Percentiles rank a stretch among this genome's conserved stretches.
These are phyloP conservation scores for Cyclina sinensis DNA, from an alignment of 1,140 invertebrate species.

Conservation along the genomic window DNA sequence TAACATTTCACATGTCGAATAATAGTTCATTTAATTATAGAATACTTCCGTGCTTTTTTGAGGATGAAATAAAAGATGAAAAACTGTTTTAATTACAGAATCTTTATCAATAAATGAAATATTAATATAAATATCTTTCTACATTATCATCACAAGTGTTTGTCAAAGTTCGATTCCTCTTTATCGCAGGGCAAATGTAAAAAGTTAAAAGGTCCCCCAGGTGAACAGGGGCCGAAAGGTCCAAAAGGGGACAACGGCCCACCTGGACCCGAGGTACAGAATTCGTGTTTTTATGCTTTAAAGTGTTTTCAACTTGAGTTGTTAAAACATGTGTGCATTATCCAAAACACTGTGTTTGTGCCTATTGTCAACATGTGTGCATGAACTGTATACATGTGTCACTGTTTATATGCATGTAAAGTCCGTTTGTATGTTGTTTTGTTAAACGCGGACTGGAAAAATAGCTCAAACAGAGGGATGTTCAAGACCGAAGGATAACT, in stretches of 20 bases:
- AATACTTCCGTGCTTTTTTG: too few species aligned
- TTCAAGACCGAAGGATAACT: too few species aligned
- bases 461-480: too few species aligned
- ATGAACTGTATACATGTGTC: background rate
- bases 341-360: background rate
- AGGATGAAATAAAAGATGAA: too few species aligned
- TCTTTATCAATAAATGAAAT: too few species aligned
- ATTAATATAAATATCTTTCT: too few species aligned
- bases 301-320: background rate
- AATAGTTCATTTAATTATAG: too few species aligned
- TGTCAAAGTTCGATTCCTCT: slow-evolving; percentile 5
- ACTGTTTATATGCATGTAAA: slow-evolving; percentile 1
- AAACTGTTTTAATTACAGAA: too few species aligned
- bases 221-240: slow-evolving; percentile 70
- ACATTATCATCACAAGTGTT: too few species aligned
- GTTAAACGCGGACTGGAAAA: too few species aligned
- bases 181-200: slow-evolving; percentile 61
- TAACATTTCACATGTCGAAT: too few species aligned
- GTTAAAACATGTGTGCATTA: slow-evolving; percentile 56
- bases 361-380: background rate
- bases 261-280: slow-evolving; percentile 67
- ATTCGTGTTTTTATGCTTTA: background rate
- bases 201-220: slow-evolving; percentile 58
- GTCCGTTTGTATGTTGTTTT: too few species aligned
- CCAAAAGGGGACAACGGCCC: slow-evolving; percentile 66